phyloP scores from a whole-genome alignment of 2,797 vertebrate species.

The Myotis pilosus region DNA sequence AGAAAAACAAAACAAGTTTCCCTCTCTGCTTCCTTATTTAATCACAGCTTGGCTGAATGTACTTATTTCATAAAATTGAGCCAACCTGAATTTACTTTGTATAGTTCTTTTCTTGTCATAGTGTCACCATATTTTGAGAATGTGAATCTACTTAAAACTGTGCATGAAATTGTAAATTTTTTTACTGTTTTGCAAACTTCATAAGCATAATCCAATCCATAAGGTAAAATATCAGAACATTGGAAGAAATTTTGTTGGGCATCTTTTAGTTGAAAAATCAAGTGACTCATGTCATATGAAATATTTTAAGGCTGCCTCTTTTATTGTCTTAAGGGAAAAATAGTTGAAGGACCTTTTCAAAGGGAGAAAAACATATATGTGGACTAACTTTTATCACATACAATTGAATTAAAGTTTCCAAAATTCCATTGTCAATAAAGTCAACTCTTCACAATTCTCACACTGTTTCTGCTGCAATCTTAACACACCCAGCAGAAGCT shows the following conservation, averaged over 20 bases:
- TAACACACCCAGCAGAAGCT: background rate
- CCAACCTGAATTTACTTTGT: background rate
- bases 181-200: background rate
- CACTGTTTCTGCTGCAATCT: background rate
- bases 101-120: background rate
- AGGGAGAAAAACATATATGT: background rate
- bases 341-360: background rate
- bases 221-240: background rate
- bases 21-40: background rate
- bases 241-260: background rate
- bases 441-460: background rate
- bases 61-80: conserved; percentile 9
- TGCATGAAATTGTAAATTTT: background rate
- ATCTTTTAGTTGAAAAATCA: background rate
- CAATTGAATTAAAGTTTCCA: background rate
- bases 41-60: background rate
- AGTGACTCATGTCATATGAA: background rate
- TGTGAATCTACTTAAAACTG: background rate
- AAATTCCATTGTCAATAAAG: background rate
- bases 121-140: background rate
- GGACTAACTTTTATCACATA: background rate
- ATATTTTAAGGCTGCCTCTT: background rate
- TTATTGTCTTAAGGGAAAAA: background rate
- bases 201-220: background rate
- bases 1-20: background rate